Evolutionary conservation across 1,140 invertebrate species (phyloP), one percentile per base, ranked within the genome.

Genomic region (Ips typographus): DNA sequence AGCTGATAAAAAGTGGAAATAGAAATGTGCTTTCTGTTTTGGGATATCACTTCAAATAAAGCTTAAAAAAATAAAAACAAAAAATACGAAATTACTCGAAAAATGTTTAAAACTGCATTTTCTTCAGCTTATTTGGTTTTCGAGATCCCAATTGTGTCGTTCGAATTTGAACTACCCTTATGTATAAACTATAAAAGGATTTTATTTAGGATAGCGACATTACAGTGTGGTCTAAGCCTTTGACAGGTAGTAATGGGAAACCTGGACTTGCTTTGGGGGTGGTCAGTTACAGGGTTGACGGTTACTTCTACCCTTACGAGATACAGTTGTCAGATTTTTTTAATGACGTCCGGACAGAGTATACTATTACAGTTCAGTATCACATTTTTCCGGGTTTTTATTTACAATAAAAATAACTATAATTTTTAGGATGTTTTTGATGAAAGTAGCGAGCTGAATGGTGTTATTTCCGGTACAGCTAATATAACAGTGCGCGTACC

Each of bases 241-340:
- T 85, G 55, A 58, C 62, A 52, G 82, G 82, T 56, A 71, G 77
- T 4, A 60, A 65, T 39, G 71, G 73, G 47, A 72, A 69, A 2
- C 75, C 83, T 42, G 56, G 83, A 83, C 0, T 82, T 79, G 84
- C 85, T 1, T 51, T 87, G n/a, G 85, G 83, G 5, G 83, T 87
- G 65, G 80, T 88, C 3, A 86, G 83, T 65, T 77, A 82, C 64
- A 81, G 85, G 44, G 81, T 80, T 2, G 87, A 89, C 74, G 88
- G 88, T 2, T 80, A 80, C 49, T 85, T 86, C 0, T 84, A 84
- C 73, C 66, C 78, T 22, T 22, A 22, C 22, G 22, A 22, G 22
- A 22, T 22, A 22, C 22, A 22, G 22, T 22, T 22, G 22, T 22
- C 22, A 22, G 22, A 22, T 22, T 22, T 22, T 22, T 22, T 22